Evolutionary conservation across 1,140 invertebrate genomes (phyloP), one percentile per base, ranked within the genome.

Genomic region (Conus betulinus): DNA sequence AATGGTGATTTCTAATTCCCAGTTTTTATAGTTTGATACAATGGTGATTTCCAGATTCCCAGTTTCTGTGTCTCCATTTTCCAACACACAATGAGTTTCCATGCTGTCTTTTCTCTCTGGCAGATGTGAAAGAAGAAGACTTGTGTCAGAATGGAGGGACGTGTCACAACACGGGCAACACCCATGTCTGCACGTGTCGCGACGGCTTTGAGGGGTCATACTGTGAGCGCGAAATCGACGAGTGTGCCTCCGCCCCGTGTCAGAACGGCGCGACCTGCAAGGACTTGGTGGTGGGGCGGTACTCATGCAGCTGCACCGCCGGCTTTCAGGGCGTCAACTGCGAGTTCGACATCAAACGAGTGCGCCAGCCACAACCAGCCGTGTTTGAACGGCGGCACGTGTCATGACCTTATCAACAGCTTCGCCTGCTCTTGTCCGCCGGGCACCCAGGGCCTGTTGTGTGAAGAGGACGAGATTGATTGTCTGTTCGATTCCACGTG

Each of bases 241-340:
- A 99, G 0, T 99, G 99, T 90, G 91, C 84, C 5, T 96, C 96
- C 51, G 97, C 97, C 88, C 99, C 99, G 0, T 99, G 99, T 93
- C 96, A 97, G 91, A 99, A 99, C 95, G 98, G 97, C 39, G 99
- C 98, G 0, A 97, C 97, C 87, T 99, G 99, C 94, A 96, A 97
- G n/a, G 98, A 99, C 93, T 97, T 97, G 6, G 98, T 99, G 92
- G 98, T 99, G 92, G 99, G 99, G 93, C 88, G 97, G 52, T 99
- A 98, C 94, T 97, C 97, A 27, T 99, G 99, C 94, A 27, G 81
- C 5, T 94, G 94, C 89, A 51, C 71, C 0, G 85, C 89, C 39
- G 93, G 93, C 10, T 92, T 93, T 27, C 88, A 93, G 84, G 93
- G 93, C 39, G 82, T 82, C 71, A 90, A 98, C 92, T 99, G 98